phyloP scores from a whole-genome alignment of 2,113 vertebrate species.

The Murina feae region DNA sequence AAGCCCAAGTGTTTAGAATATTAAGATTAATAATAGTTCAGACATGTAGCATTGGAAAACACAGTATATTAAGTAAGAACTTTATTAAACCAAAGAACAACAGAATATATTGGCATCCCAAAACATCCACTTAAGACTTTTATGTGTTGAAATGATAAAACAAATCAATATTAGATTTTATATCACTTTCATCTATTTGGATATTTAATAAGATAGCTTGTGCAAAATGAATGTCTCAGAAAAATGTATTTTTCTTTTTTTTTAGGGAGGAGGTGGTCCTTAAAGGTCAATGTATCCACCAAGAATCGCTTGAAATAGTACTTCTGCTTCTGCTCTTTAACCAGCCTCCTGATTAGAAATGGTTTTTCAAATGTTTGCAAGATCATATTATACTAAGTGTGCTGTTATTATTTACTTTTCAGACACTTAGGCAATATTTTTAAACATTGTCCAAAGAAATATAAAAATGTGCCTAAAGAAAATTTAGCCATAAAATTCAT shows the following conservation, averaged over 20 bases:
- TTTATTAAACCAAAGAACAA: slow-evolving; percentile 19
- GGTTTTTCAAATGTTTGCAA: neutral
- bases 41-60: neutral
- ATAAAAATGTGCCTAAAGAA: neutral
- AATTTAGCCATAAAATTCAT: neutral
- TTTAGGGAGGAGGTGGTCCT: neutral
- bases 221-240: neutral
- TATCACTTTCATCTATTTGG: neutral
- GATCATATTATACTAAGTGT: neutral
- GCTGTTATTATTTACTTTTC: neutral
- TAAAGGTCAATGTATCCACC: neutral
- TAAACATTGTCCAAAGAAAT: neutral
- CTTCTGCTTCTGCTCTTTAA: neutral
- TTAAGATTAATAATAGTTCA: neutral
- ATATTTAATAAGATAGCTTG: neutral
- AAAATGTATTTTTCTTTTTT: neutral
- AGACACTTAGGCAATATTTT: neutral
- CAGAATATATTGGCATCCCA: neutral
- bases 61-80: neutral
- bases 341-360: neutral
- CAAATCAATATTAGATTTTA: slow-evolving; percentile 4
- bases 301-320: neutral
- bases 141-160: slow-evolving; percentile 15
- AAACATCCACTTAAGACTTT: neutral
- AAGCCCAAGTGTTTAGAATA: slow-evolving; percentile 10